These are phyloP conservation scores for Campoletis sonorensis DNA, from an alignment of 1,140 invertebrate genomes.

Conservation along the genomic window DNA sequence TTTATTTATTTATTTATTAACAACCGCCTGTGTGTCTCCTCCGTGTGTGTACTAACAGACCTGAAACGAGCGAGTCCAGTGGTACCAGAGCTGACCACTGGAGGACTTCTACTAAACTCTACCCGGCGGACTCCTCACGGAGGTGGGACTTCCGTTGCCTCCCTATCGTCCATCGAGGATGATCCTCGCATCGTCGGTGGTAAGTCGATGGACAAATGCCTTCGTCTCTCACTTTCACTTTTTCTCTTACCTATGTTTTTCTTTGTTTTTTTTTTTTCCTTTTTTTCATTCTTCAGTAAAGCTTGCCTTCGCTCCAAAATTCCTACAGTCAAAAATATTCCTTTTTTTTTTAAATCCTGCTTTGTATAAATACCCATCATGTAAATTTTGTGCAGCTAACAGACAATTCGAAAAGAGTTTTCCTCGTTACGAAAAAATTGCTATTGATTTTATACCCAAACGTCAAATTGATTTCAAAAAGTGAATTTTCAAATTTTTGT, in stretches of 20 bases:
- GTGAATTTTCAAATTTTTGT: too few relatives aligned
- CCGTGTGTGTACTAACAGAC: constrained; percentile 74
- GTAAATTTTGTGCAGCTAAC: neutral
- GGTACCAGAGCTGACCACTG: constrained; percentile 77
- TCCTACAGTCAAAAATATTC: neutral
- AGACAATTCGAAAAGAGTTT: too few relatives aligned
- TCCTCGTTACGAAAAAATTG: too few relatives aligned
- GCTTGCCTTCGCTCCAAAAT: neutral
- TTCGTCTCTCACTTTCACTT: constrained; percentile 43
- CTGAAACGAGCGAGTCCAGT: constrained; percentile 77
- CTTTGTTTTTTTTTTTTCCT: constrained; percentile 11
- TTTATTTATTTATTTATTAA: constrained; percentile 66
- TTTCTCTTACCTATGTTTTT: constrained; percentile 26
- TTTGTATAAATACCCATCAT: neutral
- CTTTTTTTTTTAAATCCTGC: neutral
- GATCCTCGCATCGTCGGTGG: constrained; percentile 78
- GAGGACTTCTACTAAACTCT: constrained; percentile 76
- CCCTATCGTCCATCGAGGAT: constrained; percentile 76
- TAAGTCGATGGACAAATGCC: constrained; percentile 66
- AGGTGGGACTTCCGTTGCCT: constrained; percentile 73
- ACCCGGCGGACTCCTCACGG: constrained; percentile 71
- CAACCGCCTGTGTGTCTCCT: constrained; percentile 63
- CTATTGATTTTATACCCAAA: too few relatives aligned
- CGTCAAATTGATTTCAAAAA: too few relatives aligned
- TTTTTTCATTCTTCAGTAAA: neutral